Conservation (phyloP, 2,888 invertebrate species). For the Perizoma affinitatum region DNA sequence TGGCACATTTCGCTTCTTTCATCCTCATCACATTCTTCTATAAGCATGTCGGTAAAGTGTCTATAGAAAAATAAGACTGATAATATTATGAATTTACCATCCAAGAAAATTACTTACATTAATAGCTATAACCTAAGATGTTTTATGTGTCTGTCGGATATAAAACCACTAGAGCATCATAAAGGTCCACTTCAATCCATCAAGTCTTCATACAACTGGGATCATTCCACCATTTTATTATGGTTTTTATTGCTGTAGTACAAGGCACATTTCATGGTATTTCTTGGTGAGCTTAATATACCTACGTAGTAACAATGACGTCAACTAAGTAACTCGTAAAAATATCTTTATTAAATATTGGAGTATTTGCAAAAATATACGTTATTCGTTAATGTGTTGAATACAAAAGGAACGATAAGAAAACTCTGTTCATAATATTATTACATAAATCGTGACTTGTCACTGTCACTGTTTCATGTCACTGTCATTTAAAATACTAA, state of each 20-base stretch:
- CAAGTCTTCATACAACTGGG: constrained; percentile 22
- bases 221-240: constrained; percentile 15
- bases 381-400: too few species aligned
- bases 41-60: too few species aligned
- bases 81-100: neutral
- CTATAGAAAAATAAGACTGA: too few species aligned
- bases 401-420: too few species aligned
- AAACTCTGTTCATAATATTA: too few species aligned
- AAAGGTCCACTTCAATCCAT: constrained; percentile 29
- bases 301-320: constrained; percentile 10
- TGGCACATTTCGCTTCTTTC: too few species aligned
- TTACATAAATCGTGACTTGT: too few species aligned
- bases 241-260: constrained; percentile 18
- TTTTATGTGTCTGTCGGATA: constrained; percentile 27
- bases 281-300: constrained; percentile 5
- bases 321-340: constrained; percentile 7
- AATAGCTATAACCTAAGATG: constrained; percentile 16
- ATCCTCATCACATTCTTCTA: too few species aligned
- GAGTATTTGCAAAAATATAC: too few species aligned
- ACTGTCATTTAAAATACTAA: too few species aligned
- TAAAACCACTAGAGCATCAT: constrained; percentile 30
- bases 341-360: constrained; percentile 8
- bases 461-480: too few species aligned
- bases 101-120: constrained; percentile 19
- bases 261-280: constrained; percentile 12